Conservation (phyloP, 2,888 invertebrate species). For the Drosophila buzzatii region DNA sequence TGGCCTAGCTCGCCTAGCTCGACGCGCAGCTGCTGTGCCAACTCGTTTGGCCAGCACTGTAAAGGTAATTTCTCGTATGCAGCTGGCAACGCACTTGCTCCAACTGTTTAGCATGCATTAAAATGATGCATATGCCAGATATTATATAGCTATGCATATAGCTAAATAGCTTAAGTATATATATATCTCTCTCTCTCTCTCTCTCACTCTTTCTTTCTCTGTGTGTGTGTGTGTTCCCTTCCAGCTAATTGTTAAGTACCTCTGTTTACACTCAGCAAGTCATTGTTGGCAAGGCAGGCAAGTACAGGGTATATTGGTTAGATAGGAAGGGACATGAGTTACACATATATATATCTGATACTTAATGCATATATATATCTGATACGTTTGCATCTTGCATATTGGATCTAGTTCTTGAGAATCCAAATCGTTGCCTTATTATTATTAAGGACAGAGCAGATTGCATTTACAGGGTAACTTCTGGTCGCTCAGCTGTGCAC, state of each 20-base stretch:
- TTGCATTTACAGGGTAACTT: neutral
- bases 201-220: neutral
- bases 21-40: slow-evolving; percentile 5
- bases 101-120: neutral
- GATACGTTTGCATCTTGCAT: no score
- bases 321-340: neutral
- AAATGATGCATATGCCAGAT: neutral
- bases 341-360: neutral
- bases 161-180: neutral
- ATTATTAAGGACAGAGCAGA: neutral
- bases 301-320: neutral
- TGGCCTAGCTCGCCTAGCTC: neutral
- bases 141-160: neutral
- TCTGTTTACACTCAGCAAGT: neutral
- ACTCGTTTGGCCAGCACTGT: slow-evolving; percentile 15
- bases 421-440: no score
- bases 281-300: neutral
- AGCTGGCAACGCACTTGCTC: neutral
- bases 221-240: slow-evolving; percentile 1
- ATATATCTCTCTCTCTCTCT: no score
- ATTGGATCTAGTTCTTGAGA: no score
- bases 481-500: neutral
- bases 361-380: neutral
- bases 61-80: neutral
- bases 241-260: slow-evolving; percentile 12